phyloP scores from a whole-genome alignment of 1,140 invertebrate genomes.

The Pentalonia nigronervosa region DNA sequence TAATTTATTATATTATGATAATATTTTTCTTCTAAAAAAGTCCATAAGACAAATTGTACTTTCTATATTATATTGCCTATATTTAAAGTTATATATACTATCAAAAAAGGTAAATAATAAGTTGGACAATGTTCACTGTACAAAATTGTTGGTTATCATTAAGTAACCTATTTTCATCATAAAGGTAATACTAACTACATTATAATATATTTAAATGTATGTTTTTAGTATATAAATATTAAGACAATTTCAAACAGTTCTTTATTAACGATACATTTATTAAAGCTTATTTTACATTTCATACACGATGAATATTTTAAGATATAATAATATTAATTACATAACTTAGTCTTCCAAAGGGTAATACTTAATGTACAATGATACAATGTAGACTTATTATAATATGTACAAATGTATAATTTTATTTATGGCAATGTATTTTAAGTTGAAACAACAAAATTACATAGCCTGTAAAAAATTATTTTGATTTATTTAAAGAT shows the following conservation, averaged over 20 bases:
- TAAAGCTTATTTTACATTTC: constrained; percentile 49
- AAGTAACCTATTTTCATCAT: too few species aligned
- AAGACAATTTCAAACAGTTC: constrained; percentile 9
- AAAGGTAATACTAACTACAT: background rate
- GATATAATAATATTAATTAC: constrained; percentile 27
- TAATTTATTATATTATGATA: too few species aligned
- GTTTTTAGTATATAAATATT: background rate
- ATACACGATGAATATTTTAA: constrained; percentile 11
- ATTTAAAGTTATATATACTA: too few species aligned
- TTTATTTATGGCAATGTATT: background rate
- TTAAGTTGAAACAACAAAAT: constrained; percentile 18
- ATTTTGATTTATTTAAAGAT: constrained; percentile 41
- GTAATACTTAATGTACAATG: constrained; percentile 40
- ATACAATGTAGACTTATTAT: constrained; percentile 37
- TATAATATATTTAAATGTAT: background rate
- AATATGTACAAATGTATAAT: constrained; percentile 5
- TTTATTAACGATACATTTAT: constrained; percentile 50
- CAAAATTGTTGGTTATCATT: too few species aligned
- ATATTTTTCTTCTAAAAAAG: too few species aligned
- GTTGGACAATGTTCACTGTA: too few species aligned
- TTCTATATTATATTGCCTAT: too few species aligned
- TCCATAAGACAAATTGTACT: too few species aligned
- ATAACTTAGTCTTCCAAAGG: constrained; percentile 33
- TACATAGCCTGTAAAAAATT: background rate
- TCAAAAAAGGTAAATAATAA: too few species aligned